phyloP scores from a whole-genome alignment of 2,888 invertebrate species.

The Morinoia aosen region DNA sequence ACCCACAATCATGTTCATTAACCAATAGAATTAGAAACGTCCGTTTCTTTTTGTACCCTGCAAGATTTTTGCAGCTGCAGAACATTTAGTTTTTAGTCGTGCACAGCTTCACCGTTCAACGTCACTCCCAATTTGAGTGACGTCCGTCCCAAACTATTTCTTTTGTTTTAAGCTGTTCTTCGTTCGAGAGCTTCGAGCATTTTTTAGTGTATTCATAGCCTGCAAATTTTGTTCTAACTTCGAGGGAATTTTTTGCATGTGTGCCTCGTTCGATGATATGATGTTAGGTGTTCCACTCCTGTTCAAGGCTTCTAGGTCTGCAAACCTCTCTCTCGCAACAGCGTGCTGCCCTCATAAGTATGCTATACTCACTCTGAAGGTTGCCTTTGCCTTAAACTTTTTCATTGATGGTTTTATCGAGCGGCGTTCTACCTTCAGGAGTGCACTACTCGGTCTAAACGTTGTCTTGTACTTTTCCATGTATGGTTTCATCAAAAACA shows the following conservation, averaged over 20 bases:
- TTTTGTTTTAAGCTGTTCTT: constrained; percentile 12
- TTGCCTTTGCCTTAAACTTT: too few species aligned
- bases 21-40: neutral
- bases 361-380: too few species aligned
- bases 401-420: too few species aligned
- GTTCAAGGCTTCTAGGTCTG: neutral
- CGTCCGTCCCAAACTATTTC: neutral
- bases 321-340: too few species aligned
- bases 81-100: neutral
- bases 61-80: neutral
- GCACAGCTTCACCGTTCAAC: neutral
- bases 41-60: neutral
- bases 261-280: neutral
- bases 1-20: constrained; percentile 8
- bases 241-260: neutral
- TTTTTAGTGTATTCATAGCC: neutral
- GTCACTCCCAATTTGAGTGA: constrained; percentile 21
- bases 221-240: neutral
- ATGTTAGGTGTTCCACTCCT: neutral
- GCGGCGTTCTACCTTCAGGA: too few species aligned
- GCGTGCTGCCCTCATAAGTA: too few species aligned
- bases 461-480: neutral
- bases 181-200: neutral
- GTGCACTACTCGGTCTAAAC: neutral
- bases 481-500: neutral